These are phyloP conservation scores for Dicyrtomina minuta DNA, from an alignment of 2,888 invertebrate species.

Conservation along the genomic window DNA sequence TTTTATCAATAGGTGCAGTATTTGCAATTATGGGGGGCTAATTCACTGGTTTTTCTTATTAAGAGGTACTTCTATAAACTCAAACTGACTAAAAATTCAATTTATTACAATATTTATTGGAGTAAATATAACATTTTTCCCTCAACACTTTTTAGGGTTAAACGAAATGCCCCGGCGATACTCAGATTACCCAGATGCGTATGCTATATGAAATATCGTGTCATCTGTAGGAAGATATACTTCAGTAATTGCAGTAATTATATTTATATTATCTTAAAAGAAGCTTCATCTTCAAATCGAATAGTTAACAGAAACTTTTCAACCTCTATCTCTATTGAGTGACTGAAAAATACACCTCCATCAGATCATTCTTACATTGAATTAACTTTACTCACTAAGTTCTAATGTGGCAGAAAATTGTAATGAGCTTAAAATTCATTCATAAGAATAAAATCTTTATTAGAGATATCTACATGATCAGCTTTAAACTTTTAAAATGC, in stretches of 20 bases:
- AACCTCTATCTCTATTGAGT: conserved; percentile 62
- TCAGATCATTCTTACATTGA: conserved; percentile 51
- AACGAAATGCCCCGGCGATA: conserved; percentile 75
- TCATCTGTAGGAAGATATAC: conserved; percentile 70
- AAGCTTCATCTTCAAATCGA: conserved; percentile 59
- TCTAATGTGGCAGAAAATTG: conserved; percentile 46
- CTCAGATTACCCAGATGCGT: conserved; percentile 70
- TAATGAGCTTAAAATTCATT: conserved; percentile 44
- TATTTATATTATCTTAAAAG: conserved; percentile 67
- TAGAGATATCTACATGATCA: conserved; percentile 47
- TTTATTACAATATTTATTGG: conserved; percentile 73
- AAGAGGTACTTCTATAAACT: conserved; percentile 65
- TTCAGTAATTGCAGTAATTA: conserved; percentile 63
- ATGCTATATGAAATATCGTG: conserved; percentile 67
- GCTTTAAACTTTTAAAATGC: conserved; percentile 65
- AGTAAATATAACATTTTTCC: conserved; percentile 78
- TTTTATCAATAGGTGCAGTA: conserved; percentile 75
- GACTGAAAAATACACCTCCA: conserved; percentile 45
- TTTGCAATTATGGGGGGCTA: conserved; percentile 76
- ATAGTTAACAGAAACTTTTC: conserved; percentile 60
- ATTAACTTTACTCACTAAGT: conserved; percentile 33
- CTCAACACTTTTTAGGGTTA: conserved; percentile 73
- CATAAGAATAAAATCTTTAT: conserved; percentile 32
- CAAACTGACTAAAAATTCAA: conserved; percentile 66
- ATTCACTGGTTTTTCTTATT: conserved; percentile 72